Percentiles rank a stretch among this genome's conserved stretches.
Evolutionary conservation across 2,797 vertebrate species (phyloP).

Genomic region (Helicolenus hilgendorfi): DNA sequence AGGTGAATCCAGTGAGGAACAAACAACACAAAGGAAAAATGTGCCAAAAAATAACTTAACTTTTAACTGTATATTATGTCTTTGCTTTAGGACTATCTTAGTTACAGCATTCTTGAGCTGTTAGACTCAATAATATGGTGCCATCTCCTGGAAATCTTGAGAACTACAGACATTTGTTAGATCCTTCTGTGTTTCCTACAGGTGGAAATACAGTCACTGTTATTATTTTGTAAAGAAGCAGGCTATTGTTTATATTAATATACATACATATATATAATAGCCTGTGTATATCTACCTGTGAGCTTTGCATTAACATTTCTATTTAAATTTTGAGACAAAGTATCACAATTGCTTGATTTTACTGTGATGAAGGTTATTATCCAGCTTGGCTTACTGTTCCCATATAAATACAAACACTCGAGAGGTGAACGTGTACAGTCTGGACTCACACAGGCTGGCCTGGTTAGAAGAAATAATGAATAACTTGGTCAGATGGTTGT

Average conservation of each 20-base stretch:
- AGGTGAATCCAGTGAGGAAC: slow-evolving; percentile 78
- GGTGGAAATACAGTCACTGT: slow-evolving; percentile 80
- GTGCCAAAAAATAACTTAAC: slow-evolving; percentile 91
- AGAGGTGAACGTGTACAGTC: slow-evolving; percentile 48
- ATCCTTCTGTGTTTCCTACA: slow-evolving; percentile 79
- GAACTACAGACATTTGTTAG: slow-evolving; percentile 88
- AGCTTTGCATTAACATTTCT: slow-evolving; percentile 83
- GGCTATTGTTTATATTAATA: slow-evolving; percentile 34
- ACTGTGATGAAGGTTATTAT: slow-evolving; percentile 78
- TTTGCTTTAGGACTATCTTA: slow-evolving; percentile 90
- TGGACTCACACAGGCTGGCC: slow-evolving; percentile 68
- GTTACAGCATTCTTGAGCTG: slow-evolving; percentile 87
- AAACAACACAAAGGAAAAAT: slow-evolving; percentile 85
- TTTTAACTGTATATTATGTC: slow-evolving; percentile 87
- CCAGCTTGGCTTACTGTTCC: slow-evolving; percentile 71
- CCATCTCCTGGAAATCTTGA: slow-evolving; percentile 93
- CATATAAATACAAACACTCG: slow-evolving; percentile 48
- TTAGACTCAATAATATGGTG: slow-evolving; percentile 91
- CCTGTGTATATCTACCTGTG: slow-evolving; percentile 74
- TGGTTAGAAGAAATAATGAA: slow-evolving; percentile 63
- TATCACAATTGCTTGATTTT: slow-evolving; percentile 82
- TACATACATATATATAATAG: slow-evolving; percentile 53
- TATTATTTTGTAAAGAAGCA: slow-evolving; percentile 84
- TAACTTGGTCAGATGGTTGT: slow-evolving; percentile 61
- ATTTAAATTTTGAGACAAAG: slow-evolving; percentile 79